Base-by-base conservation (phyloP, 2,113 vertebrate species). In the Promerops cafer region DNA sequence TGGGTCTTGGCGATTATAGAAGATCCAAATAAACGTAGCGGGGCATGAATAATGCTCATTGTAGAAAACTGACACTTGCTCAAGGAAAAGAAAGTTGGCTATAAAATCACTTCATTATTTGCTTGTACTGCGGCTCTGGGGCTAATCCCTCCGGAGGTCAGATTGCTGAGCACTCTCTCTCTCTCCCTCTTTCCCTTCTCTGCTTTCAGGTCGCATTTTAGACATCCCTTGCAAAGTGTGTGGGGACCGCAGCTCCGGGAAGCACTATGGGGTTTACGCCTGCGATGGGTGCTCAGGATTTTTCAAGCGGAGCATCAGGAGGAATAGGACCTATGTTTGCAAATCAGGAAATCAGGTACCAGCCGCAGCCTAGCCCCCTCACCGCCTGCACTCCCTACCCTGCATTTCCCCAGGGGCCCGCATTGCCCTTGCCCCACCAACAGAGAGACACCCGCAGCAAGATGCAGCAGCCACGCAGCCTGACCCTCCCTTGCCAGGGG, bases 181-280 rank as follows among this genome's bases (percentile, higher is more conserved):
- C 86, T 95, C 75, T 50, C 47, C 59, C 57, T 68, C 52, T 60
- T 92, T 53, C 33, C 66, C 80, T 83, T 45, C 82, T 93, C 94
- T 82, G 33, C 61, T 93, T 94, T 68, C 97, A 99, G 99, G 99
- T 98, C 99, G 99, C 70, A 99, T 99, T 97, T 98, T 99, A 98
- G 99, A 99, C 92, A 99, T 99, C 95, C 99, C 99, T 30, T 99
- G 99, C 96, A 99, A 99, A 98, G 99, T 99, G 94, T 99, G 99
- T 66, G 99, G 99, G 7, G 99, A 99, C 96, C 98, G 99, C 89
- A 99, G 99, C 97, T 99, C 99, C 6, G 99, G 99, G 49, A 99
- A 99, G 75, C 99, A 99, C 97, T 99, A 99, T 27, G 99, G 99
- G 28, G 99, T 99, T 80, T 99, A 99, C 80, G 99, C 99, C 75